phyloP scores from a whole-genome alignment of 2,797 vertebrate genomes.

The Manis javanica region DNA sequence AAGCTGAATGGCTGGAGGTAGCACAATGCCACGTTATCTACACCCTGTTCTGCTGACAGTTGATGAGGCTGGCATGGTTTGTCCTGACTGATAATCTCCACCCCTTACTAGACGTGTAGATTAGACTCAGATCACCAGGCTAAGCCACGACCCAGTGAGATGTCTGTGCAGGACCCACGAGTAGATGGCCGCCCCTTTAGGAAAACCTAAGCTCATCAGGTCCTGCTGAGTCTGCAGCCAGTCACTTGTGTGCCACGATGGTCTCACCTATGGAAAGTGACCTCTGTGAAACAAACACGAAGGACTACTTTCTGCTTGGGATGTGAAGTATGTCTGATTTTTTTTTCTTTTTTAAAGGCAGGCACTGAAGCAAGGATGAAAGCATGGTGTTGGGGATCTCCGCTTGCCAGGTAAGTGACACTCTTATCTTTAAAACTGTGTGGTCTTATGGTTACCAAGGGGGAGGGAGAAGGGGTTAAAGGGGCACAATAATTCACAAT shows the following conservation, averaged over 20 bases:
- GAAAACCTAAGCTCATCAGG: not conserved
- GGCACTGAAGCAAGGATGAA: conserved; percentile 28
- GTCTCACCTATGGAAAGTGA: conserved; percentile 13
- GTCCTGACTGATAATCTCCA: not conserved
- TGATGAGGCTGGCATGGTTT: not conserved
- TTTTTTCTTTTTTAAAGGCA: not conserved
- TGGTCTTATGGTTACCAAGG: not conserved
- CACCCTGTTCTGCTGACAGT: not conserved
- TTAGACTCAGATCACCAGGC: conserved; percentile 20
- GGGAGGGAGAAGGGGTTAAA: too few species aligned
- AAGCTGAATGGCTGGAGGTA: not conserved
- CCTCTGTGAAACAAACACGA: not conserved
- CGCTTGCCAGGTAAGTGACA: not conserved
- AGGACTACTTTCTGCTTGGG: not conserved
- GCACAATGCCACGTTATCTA: not conserved
- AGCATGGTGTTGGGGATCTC: not conserved
- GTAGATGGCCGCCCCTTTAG: not conserved
- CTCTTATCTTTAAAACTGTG: conserved; percentile 22
- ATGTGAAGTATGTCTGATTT: not conserved
- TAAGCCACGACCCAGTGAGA: not conserved
- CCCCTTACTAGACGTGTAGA: not conserved
- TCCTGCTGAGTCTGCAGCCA: not conserved
- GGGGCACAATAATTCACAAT: too few species aligned
- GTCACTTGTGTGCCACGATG: not conserved
- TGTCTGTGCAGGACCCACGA: not conserved